Evolutionary conservation across 1,140 invertebrate genomes (phyloP), one percentile per base, ranked within the genome.

Genomic region (Sinella curviseta): DNA sequence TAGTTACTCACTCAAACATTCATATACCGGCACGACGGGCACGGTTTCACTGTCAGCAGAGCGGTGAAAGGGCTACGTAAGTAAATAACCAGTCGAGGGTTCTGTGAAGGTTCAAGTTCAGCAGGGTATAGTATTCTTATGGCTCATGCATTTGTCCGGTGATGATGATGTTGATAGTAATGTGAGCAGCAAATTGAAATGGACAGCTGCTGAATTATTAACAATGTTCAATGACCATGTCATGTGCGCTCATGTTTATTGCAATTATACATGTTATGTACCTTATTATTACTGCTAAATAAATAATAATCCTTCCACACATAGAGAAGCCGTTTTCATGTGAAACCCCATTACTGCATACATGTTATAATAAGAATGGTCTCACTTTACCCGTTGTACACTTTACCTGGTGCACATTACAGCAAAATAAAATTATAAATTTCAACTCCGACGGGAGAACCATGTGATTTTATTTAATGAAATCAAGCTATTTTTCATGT

Each of bases 151-250:
- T n/a, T n/a, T n/a, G n/a, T n/a, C 39, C 8, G 20, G 20, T 12
- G 8, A 48, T 48, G 39, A 48, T 48, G 26, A 33, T 70, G 65
- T 31, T 70, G 65, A 70, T 33, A 70, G 30, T n/a, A 30, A n/a
- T n/a, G n/a, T n/a, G n/a, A 48, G 1, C 8, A 70, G 31, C 65
- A 70, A 70, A 70, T 70, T 70, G 65, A 70, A 31, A 33, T 14
- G 30, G 65, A 70, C 65, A 70, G 65, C 65, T 70, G 65, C 28
- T 70, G 65, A 4, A 70, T 65, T 65, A 70, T 70, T 31, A 70
- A 70, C 30, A 33, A 70, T 70, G 30, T 30, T n/a, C 65, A n/a
- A 48, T 48, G 39, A 48, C 8, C 65, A 70, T 70, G 65, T 70
- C 65, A 70, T 8, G 28, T 70, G 26, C 31, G 30, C 26, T 31